These are phyloP conservation scores for Engystomops pustulosus DNA, from an alignment of 2,113 vertebrate genomes.

Conservation along the genomic window DNA sequence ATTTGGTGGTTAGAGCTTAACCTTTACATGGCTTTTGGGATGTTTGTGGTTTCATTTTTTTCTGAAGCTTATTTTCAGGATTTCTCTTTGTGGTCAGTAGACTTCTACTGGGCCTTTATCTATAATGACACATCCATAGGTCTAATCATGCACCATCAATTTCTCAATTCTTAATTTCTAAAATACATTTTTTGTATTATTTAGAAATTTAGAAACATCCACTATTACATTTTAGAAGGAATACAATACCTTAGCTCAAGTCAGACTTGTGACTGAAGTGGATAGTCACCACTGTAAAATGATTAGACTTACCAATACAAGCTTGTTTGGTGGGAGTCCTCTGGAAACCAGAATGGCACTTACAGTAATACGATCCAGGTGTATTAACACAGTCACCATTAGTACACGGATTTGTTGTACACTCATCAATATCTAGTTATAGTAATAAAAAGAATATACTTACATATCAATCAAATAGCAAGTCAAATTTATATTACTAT, in stretches of 20 bases:
- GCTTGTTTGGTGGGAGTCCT: constrained; percentile 74
- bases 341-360: constrained; percentile 77
- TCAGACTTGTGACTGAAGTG: not conserved
- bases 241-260: no score
- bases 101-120: not conserved
- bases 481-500: not conserved
- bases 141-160: not conserved
- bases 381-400: constrained; percentile 81
- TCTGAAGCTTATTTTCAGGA: not conserved
- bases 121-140: not conserved
- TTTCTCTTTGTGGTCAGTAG: not conserved
- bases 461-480: not conserved
- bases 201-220: not conserved
- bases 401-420: constrained; percentile 73
- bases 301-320: constrained; percentile 73
- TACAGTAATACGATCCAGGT: constrained; percentile 81
- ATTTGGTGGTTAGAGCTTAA: no score
- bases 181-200: no score
- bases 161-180: not conserved
- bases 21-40: not conserved
- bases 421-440: constrained; percentile 78
- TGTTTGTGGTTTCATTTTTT: not conserved
- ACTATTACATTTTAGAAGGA: not conserved
- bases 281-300: not conserved
- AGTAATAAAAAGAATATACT: constrained; percentile 57